Percentiles rank a stretch among this genome's conserved stretches.
These are phyloP conservation scores for Alviniconcha strummeri DNA, from an alignment of 2,888 invertebrate genomes.

Conservation along the genomic window DNA sequence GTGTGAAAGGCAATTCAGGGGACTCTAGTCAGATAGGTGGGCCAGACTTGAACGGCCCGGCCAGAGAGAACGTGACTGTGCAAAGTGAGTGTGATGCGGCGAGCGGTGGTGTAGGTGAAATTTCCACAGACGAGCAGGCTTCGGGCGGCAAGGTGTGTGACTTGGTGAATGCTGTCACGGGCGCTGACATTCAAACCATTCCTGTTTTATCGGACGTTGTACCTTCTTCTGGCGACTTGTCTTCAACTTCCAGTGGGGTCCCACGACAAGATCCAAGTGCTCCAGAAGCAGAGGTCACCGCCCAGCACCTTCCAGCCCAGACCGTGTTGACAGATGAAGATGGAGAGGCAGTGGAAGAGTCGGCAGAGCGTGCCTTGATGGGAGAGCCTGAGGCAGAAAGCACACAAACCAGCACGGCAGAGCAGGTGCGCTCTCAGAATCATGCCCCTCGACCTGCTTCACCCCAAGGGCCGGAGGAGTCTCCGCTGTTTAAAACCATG, in stretches of 20 bases:
- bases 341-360: not conserved
- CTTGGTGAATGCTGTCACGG: not conserved
- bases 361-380: not conserved
- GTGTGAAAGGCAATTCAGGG: not conserved
- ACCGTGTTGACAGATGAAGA: not conserved
- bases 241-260: no score
- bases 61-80: no score
- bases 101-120: not conserved
- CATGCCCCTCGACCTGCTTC: not conserved
- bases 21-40: conserved; percentile 1
- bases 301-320: not conserved
- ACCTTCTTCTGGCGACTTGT: not conserved
- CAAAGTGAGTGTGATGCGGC: no score
- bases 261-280: no score
- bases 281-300: no score
- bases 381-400: not conserved
- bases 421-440: not conserved
- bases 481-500: conserved; percentile 9
- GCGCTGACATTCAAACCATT: conserved; percentile 15
- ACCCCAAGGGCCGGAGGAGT: not conserved
- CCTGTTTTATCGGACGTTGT: not conserved
- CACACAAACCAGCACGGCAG: not conserved
- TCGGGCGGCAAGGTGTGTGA: not conserved
- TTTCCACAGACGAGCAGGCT: not conserved
- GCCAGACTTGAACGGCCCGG: no score